Evolutionary conservation across 1,140 invertebrate species (phyloP).

Genomic region (Macrobrachium nipponense): DNA sequence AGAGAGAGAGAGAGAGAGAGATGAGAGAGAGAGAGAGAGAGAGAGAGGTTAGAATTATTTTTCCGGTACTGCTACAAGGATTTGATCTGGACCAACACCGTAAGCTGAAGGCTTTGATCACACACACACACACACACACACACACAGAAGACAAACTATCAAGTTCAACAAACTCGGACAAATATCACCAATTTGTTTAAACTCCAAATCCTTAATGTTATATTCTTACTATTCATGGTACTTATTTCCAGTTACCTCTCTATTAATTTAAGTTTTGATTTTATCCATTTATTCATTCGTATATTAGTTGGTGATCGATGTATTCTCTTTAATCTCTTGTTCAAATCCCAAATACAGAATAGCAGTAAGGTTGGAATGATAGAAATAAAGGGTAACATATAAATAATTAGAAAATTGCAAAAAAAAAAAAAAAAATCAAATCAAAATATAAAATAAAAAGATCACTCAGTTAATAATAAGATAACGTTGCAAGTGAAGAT

Average conservation of each 20-base stretch:
- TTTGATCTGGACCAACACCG: no score
- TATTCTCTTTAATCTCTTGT: no score
- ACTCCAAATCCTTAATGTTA: no score
- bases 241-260: no score
- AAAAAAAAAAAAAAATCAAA: not conserved
- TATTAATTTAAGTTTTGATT: no score
- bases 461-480: not conserved
- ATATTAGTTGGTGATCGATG: no score
- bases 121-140: no score
- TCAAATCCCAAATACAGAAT: not conserved
- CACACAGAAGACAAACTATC: not conserved
- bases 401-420: not conserved
- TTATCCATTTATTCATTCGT: no score
- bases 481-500: not conserved
- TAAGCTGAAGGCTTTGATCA: no score
- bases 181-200: not conserved
- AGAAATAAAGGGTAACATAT: not conserved
- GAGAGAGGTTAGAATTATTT: not conserved
- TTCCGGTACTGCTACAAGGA: no score
- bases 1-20: conserved; percentile 16
- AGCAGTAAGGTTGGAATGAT: not conserved
- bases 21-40: conserved; percentile 3
- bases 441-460: not conserved
- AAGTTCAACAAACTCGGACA: not conserved
- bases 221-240: no score